These are phyloP conservation scores for Halictus rubicundus DNA, from an alignment of 1,140 invertebrate genomes.

Conservation along the genomic window DNA sequence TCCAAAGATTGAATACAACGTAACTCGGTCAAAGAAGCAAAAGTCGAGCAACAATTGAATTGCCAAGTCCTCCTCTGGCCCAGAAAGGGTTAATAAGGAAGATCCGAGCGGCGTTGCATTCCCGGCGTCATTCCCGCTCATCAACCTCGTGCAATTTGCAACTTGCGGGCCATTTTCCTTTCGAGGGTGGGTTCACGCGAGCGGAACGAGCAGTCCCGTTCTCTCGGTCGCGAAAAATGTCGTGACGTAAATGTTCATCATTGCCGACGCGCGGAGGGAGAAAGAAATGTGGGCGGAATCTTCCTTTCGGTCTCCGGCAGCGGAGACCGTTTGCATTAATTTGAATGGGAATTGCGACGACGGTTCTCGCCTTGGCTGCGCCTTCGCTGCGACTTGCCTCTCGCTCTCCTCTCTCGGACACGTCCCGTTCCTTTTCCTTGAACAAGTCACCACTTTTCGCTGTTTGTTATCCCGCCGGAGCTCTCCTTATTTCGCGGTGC, in stretches of 20 bases:
- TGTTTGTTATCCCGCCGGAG: conserved; percentile 57
- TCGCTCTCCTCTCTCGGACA: not conserved
- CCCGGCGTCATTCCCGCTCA: not conserved
- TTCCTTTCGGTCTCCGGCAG: conserved; percentile 52
- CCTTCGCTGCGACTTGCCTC: too few species aligned
- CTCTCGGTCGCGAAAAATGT: conserved; percentile 44
- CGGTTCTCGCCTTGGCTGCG: conserved; percentile 29
- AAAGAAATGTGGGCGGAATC: conserved; percentile 64
- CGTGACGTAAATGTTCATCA: conserved; percentile 63
- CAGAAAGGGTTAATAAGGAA: too few species aligned
- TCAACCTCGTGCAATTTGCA: not conserved
- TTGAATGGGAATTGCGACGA: conserved; percentile 70
- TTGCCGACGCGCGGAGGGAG: conserved; percentile 36
- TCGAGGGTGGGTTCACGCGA: conserved; percentile 10
- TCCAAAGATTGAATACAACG: too few species aligned
- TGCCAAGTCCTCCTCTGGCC: too few species aligned
- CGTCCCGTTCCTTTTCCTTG: conserved; percentile 30
- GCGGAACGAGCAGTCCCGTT: conserved; percentile 25
- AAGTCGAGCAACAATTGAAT: too few species aligned
- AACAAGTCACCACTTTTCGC: conserved; percentile 62
- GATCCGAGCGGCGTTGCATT: not conserved
- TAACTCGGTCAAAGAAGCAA: too few species aligned
- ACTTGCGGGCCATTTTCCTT: not conserved
- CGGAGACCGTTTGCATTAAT: conserved; percentile 70
- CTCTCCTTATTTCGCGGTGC: conserved; percentile 33